These are phyloP conservation scores for Macropis europaea DNA, from an alignment of 2,888 invertebrate species.

Conservation along the genomic window DNA sequence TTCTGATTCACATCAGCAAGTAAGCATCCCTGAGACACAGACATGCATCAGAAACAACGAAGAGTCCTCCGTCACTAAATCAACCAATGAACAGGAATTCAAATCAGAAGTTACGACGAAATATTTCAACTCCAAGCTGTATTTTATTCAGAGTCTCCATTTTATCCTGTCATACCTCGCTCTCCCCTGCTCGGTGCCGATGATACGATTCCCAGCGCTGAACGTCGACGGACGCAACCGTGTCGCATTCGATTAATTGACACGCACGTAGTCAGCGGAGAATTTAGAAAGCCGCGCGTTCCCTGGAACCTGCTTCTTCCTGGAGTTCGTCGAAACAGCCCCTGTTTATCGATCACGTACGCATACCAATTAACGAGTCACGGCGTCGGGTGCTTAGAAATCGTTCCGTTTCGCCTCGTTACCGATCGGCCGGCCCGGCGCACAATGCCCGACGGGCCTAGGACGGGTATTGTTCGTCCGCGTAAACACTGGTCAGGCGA, in stretches of 20 bases:
- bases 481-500: conserved; percentile 40
- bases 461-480: conserved; percentile 41
- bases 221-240: neutral
- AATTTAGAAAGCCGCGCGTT: conserved; percentile 33
- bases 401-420: conserved; percentile 37
- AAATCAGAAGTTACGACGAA: too few species aligned
- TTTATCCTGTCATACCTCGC: too few species aligned
- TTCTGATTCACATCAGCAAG: too few species aligned
- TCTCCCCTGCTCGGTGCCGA: too few species aligned
- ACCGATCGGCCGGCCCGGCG: conserved; percentile 25
- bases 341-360: conserved; percentile 6
- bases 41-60: too few species aligned
- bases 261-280: conserved; percentile 21
- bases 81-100: too few species aligned
- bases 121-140: too few species aligned
- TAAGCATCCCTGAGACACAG: too few species aligned
- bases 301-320: conserved; percentile 31
- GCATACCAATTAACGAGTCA: conserved; percentile 38
- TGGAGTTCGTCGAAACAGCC: conserved; percentile 31
- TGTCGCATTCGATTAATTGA: conserved; percentile 6
- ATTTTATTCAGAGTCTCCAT: too few species aligned
- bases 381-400: conserved; percentile 38
- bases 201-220: neutral
- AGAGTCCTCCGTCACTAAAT: too few species aligned
- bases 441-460: conserved; percentile 6